phyloP scores from a whole-genome alignment of 2,113 vertebrate genomes.

The Hypomesus transpacificus region DNA sequence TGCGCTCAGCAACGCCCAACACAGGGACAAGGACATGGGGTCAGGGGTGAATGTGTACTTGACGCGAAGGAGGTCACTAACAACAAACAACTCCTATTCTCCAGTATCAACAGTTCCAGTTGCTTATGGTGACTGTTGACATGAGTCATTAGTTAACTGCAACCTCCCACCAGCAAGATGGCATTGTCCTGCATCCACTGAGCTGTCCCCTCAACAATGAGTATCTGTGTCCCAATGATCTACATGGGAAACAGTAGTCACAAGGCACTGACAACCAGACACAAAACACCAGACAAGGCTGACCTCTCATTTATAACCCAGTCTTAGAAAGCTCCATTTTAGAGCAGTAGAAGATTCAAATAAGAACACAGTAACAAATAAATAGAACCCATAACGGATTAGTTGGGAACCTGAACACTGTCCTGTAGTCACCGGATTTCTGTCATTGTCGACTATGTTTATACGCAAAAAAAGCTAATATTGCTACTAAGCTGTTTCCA shows the following conservation, averaged over 20 bases:
- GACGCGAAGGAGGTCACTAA: background rate
- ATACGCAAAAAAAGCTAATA: no score
- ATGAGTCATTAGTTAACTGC: background rate
- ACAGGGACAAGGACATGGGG: background rate
- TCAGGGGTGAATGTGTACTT: background rate
- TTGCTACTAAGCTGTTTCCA: no score
- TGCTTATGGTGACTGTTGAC: background rate
- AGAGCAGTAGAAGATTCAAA: no score
- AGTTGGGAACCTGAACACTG: no score
- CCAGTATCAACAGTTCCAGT: no score
- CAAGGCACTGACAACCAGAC: slow-evolving; percentile 10
- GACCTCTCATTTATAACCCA: background rate
- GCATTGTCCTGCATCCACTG: background rate
- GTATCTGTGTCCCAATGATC: slow-evolving; percentile 22
- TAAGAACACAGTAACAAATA: no score
- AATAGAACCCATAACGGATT: no score
- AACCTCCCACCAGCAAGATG: slow-evolving; percentile 5
- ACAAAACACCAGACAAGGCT: slow-evolving; percentile 6
- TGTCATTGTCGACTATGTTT: no score
- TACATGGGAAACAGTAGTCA: background rate
- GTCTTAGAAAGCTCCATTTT: background rate
- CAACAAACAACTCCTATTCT: no score
- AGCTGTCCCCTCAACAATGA: slow-evolving; percentile 18
- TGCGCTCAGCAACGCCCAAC: slow-evolving; percentile 27
- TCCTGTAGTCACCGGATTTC: no score